Evolutionary conservation across 2,113 vertebrate species (phyloP), one percentile per base, ranked within the genome.

Genomic region (Carassius carassius): DNA sequence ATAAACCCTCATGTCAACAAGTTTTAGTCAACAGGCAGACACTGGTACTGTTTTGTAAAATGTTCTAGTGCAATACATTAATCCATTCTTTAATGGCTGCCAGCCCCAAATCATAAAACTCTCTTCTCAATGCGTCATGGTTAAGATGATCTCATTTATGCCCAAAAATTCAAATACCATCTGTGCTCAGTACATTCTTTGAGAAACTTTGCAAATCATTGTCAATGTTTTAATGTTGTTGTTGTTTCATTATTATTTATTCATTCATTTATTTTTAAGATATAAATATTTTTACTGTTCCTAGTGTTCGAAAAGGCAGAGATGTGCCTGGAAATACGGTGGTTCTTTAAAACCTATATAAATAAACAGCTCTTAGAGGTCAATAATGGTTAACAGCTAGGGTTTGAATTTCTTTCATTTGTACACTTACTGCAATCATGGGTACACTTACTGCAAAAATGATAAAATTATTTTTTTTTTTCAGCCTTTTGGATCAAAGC

Each of bases 51-150:
- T 19, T 23, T 44, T n/a, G 19, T 73, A 13, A 44, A 73, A 44
- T 73, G 37, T 13, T 73, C 5, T 21, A n/a, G 37, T 44, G 70
- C 35, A 44, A 44, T 44, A 73, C 70, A 73, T 12, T 2, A 73
- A 44, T 29, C 23, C 29, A 62, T 78, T 75, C 37, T 54, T 63
- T 47, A 87, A 60, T 73, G 37, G 76, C 75, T 37, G 58, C 72
- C 72, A 62, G 63, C 73, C 32, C 51, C 58, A 65, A 82, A 73
- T 82, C 32, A 72, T 70, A 60, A 74, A 37, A 23, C 37, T 10
- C 21, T 74, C 60, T 49, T 63, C 69, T 54, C 62, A 54, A 67
- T 83, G 73, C 11, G n/a, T n/a, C 37, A 23, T 14, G 5, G 0
- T 12, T 32, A 12, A 56, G 51, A 54, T 8, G 7, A 78, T 41